These are phyloP conservation scores for Danionella dracula DNA, from an alignment of 2,797 vertebrate genomes.

Conservation along the genomic window DNA sequence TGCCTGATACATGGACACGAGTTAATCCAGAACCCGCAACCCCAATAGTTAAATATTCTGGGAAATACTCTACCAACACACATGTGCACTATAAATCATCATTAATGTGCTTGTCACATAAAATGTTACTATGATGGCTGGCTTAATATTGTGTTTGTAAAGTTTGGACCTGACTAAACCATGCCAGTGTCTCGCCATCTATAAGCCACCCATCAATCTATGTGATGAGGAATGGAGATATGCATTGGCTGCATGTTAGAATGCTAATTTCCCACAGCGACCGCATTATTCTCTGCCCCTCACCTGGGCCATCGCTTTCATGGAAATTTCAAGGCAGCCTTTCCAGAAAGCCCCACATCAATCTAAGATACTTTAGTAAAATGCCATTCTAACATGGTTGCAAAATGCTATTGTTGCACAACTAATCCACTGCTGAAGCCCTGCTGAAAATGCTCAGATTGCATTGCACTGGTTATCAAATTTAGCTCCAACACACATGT, in stretches of 20 bases:
- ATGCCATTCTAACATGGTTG: conserved; percentile 51
- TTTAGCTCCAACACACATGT: conserved; percentile 45
- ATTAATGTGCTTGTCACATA: conserved; percentile 76
- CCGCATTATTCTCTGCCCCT: conserved; percentile 55
- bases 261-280: conserved; percentile 64
- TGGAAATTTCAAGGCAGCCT: conserved; percentile 60
- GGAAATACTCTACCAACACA: conserved; percentile 63
- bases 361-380: conserved; percentile 56
- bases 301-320: conserved; percentile 59
- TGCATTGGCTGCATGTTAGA: conserved; percentile 69
- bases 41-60: conserved; percentile 57
- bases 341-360: conserved; percentile 39
- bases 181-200: conserved; percentile 6
- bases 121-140: conserved; percentile 68
- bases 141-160: conserved; percentile 59
- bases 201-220: conserved; percentile 55
- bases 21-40: conserved; percentile 48
- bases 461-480: conserved; percentile 37
- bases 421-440: conserved; percentile 63
- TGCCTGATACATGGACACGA: conserved; percentile 42
- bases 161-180: conserved; percentile 53
- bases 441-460: conserved; percentile 61
- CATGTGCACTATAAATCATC: conserved; percentile 70
- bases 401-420: conserved; percentile 46
- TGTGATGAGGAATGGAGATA: conserved; percentile 58